Evolutionary conservation across 2,888 invertebrate species (phyloP), one percentile per base, ranked within the genome.

Genomic region (Pseudanteris insignis): DNA sequence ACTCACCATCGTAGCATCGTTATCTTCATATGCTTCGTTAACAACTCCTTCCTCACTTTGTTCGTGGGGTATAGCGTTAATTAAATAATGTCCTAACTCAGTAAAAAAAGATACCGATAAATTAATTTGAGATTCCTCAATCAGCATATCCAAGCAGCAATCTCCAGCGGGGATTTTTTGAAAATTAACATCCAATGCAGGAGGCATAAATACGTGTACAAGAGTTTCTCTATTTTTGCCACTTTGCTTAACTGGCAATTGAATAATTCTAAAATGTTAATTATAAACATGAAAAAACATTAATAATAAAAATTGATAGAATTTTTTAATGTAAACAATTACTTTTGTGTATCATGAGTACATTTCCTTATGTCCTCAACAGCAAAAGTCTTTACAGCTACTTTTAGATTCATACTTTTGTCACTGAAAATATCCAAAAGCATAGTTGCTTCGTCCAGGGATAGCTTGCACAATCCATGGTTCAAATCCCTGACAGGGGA

Each of bases 281-380:
- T 14, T 28, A 41, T 30, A 21, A 43, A 43, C 1, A 9, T 28
- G 10, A 11, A 29, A 13, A 41, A 36, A 21, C 7, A 10, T 24
- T 10, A 36, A 28, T 14, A 33, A 21, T 13, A 30, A 3, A 29
- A 38, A 2, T 13, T 5, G 6, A 26, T 7, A 13, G 4, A 30
- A 25, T 25, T 21, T 21, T 21, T 30, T 34, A n/a, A n/a, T n/a
- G n/a, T n/a, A n/a, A n/a, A 2, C 12, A 25, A 21, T 74, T 70
- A 88, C 88, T 84, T 85, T 76, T 84, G 86, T 46, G 84, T 82
- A 38, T 84, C 78, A 32, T 81, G 81, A 3, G 86, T 86, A 64
- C 89, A 87, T 0, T 89, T 87, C 34, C 91, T 83, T 12, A 89
- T 88, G 70, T 92, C 92, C 70, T 89, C 88, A 2, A 92, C 80